A percentile compares a stretch with the other conserved stretches of the same genome.
These are phyloP conservation scores for Cynodonichthys magdalenae DNA, from an alignment of 2,797 vertebrate species.

Conservation along the genomic window DNA sequence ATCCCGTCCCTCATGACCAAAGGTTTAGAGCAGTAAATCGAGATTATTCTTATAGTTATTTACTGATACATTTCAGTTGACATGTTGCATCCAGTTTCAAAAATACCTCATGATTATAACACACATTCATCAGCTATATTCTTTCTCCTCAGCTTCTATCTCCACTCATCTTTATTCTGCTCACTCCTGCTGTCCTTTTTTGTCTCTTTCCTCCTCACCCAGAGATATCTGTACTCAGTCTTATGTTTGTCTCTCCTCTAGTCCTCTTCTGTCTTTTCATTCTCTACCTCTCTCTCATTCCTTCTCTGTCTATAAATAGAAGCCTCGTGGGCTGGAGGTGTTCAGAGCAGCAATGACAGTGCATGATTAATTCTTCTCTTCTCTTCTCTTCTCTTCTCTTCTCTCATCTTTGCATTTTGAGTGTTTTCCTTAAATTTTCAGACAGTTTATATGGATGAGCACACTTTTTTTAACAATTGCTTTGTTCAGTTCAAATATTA, in stretches of 20 bases:
- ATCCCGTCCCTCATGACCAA: no score
- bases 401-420: not conserved
- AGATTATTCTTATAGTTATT: no score
- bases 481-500: not conserved
- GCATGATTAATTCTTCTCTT: slow-evolving; percentile 50
- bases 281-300: slow-evolving; percentile 17
- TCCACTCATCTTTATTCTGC: slow-evolving; percentile 4
- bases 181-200: slow-evolving; percentile 23
- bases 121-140: not conserved
- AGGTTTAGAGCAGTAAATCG: no score
- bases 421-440: slow-evolving; percentile 20
- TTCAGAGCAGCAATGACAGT: slow-evolving; percentile 42
- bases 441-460: no score
- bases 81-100: not conserved
- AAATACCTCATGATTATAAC: not conserved
- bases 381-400: not conserved
- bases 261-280: slow-evolving; percentile 27
- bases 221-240: slow-evolving; percentile 27
- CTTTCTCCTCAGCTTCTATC: slow-evolving; percentile 3
- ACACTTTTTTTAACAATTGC: not conserved
- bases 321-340: slow-evolving; percentile 63
- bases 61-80: not conserved
- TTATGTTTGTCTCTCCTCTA: slow-evolving; percentile 45
- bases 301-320: slow-evolving; percentile 68
- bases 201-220: slow-evolving; percentile 20